A percentile compares a stretch with the other conserved stretches of the same genome.
Evolutionary conservation across 2,797 vertebrate genomes (phyloP).

Genomic region (Philypnodon macrostomus): DNA sequence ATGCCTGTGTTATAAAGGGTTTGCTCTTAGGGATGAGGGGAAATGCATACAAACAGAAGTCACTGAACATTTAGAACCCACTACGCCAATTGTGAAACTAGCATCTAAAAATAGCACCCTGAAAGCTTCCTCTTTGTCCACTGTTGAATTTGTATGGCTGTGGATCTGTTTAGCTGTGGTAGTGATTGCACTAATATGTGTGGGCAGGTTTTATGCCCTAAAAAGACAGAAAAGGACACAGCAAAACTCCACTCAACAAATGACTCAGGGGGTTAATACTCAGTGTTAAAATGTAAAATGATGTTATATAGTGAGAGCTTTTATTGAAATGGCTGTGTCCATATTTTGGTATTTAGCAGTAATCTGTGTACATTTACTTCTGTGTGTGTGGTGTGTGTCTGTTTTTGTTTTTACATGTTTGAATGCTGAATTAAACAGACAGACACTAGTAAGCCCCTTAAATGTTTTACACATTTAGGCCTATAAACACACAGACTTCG

Average conservation of each 20-base stretch:
- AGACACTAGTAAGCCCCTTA: too few relatives aligned
- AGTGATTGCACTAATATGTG: conserved; percentile 34
- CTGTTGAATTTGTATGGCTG: conserved; percentile 47
- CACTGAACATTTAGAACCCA: background rate
- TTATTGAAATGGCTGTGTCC: too few relatives aligned
- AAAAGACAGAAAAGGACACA: conserved; percentile 34
- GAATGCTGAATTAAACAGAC: too few relatives aligned
- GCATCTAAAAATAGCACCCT: conserved; percentile 13
- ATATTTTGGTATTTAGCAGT: too few relatives aligned
- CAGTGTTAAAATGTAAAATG: too few relatives aligned
- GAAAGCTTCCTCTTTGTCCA: conserved; percentile 4
- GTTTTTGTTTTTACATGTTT: too few relatives aligned
- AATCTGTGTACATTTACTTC: too few relatives aligned
- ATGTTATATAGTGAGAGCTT: too few relatives aligned
- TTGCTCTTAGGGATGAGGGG: conserved; percentile 17
- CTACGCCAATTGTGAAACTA: conserved; percentile 2
- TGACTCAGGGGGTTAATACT: background rate
- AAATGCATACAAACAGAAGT: conserved; percentile 26
- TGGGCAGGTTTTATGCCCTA: conserved; percentile 42
- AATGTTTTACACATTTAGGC: too few relatives aligned
- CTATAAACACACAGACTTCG: too few relatives aligned
- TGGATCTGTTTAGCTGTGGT: conserved; percentile 39
- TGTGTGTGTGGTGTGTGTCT: too few relatives aligned
- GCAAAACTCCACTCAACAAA: conserved; percentile 7
- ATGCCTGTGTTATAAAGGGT: conserved; percentile 57